These are phyloP conservation scores for Lymantria dispar DNA, from an alignment of 2,888 invertebrate genomes.

Conservation along the genomic window DNA sequence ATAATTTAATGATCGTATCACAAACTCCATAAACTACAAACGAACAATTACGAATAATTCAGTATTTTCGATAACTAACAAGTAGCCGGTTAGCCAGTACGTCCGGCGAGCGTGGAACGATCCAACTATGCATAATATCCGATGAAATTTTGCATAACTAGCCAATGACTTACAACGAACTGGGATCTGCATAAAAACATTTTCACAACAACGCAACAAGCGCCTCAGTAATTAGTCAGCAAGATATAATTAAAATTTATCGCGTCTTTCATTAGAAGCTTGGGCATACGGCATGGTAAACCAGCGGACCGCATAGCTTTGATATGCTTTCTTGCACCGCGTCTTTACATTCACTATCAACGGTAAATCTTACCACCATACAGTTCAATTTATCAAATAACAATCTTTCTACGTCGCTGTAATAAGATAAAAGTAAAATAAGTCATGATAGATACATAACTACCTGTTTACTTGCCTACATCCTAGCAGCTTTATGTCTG, in stretches of 20 bases:
- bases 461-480: neutral
- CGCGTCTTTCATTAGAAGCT: slow-evolving; percentile 65
- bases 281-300: slow-evolving; percentile 52
- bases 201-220: slow-evolving; percentile 34
- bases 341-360: slow-evolving; percentile 56
- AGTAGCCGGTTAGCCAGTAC: slow-evolving; percentile 13
- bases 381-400: slow-evolving; percentile 49
- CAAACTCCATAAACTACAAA: too few relatives aligned
- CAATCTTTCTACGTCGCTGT: slow-evolving; percentile 34
- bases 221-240: slow-evolving; percentile 51
- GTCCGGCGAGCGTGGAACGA: slow-evolving; percentile 28
- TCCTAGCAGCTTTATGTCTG: neutral
- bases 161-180: slow-evolving; percentile 51
- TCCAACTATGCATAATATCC: slow-evolving; percentile 37
- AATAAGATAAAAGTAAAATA: slow-evolving; percentile 16
- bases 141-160: slow-evolving; percentile 59
- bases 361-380: slow-evolving; percentile 55
- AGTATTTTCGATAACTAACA: slow-evolving; percentile 19
- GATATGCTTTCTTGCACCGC: slow-evolving; percentile 63
- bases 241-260: slow-evolving; percentile 69
- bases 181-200: slow-evolving; percentile 37
- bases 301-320: slow-evolving; percentile 48
- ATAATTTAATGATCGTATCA: too few relatives aligned
- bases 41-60: slow-evolving; percentile 15
- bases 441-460: neutral